Base-by-base conservation (phyloP, 2,113 vertebrate genomes). In the Brienomyrus longianalis region DNA sequence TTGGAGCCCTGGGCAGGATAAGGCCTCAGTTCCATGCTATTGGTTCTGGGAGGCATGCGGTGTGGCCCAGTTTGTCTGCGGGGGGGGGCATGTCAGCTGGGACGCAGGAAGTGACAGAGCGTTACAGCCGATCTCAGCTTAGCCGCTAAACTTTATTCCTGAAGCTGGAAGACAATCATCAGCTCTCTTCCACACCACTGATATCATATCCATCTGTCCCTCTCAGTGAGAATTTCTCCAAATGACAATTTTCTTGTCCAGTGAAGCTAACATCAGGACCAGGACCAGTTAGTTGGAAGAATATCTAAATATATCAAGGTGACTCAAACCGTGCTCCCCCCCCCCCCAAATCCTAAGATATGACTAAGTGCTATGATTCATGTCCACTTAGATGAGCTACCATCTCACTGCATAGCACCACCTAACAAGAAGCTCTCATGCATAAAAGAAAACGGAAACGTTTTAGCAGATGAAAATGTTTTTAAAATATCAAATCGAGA, bases 41-140 rank as follows among this genome's bases (percentile, higher is more conserved):
- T 89, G 86, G 87, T 86, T 87, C 89, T 66, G 74, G 91, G 39
- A 85, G 87, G 59, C 74, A 84, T 90, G 92, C 90, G 89, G 85
- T 88, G 90, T 1, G 91, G 90, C 92, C 92, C 90, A 89, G 88
- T 93, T 91, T 92, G 92, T 94, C 93, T 90, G 91, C 91, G 89
- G 88, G 52, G 2, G 92, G 89, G 91, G 21, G 54, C 52, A 19
- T 54, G 89, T 23, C 13, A 59, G 84, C 50, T 89, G 80, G 74
- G 23, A 54, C 43, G 4, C 45, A n/a, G 66, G 13, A 59, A 7
- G 51, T n/a, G 43, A 48, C 15, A n/a, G 10, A 50, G 87, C 19
- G 1, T 50, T 31, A 54, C 31, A 50, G 21, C 54, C 31, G 5
- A 45, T 45, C 50, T 62, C 6, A 89, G 51, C 51, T 59, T 56